Conservation (phyloP, 2,113 vertebrate species). For the Ibidorhyncha struthersii region DNA sequence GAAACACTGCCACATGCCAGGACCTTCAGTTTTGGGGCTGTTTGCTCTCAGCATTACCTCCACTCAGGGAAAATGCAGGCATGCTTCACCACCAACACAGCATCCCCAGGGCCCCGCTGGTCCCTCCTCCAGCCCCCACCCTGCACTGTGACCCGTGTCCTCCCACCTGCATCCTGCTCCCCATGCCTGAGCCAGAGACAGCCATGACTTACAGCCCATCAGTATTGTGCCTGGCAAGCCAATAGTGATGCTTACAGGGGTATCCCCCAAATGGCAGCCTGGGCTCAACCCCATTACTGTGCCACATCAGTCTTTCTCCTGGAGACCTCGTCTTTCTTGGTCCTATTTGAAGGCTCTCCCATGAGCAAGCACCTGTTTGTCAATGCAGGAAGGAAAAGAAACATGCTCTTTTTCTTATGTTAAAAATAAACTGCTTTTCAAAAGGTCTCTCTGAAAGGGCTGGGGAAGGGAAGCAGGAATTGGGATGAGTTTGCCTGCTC, state of each 20-base stretch:
- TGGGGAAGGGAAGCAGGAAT: neutral
- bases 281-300: neutral
- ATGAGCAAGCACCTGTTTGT: neutral
- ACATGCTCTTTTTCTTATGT: neutral
- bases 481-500: neutral
- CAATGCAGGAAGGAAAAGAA: neutral
- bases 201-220: accelerated
- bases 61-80: neutral
- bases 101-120: neutral
- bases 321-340: neutral
- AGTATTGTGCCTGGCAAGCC: neutral
- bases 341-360: neutral
- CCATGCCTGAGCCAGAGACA: neutral
- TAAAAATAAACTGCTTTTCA: neutral
- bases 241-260: neutral
- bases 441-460: neutral
- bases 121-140: neutral
- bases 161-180: accelerated
- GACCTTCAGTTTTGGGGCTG: neutral
- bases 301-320: neutral
- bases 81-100: neutral
- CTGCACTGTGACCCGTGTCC: neutral
- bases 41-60: neutral
- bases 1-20: neutral
- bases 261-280: neutral